phyloP scores from a whole-genome alignment of 2,888 invertebrate genomes.

The Dolichomitus sp. region DNA sequence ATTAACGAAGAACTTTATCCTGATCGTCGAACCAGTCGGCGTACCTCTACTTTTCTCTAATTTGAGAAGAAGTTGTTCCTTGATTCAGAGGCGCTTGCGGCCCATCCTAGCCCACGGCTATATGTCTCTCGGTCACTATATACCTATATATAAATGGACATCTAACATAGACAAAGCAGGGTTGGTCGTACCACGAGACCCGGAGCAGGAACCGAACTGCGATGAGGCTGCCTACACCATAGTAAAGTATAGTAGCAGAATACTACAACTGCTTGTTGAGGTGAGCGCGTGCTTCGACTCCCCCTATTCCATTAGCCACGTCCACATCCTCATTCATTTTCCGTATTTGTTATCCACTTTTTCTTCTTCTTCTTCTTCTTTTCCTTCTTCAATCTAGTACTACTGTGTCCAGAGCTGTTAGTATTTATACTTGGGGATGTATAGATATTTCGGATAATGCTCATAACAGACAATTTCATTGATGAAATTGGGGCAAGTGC shows the following conservation, averaged over 20 bases:
- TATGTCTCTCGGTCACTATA: constrained; percentile 2
- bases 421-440: background rate
- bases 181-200: background rate
- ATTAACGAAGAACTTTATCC: constrained; percentile 80
- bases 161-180: background rate
- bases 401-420: background rate
- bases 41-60: constrained; percentile 81
- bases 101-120: constrained; percentile 66
- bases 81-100: constrained; percentile 61
- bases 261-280: background rate
- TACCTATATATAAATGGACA: background rate
- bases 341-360: constrained; percentile 1
- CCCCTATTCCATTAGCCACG: background rate
- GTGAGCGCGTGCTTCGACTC: background rate
- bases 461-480: background rate
- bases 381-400: background rate
- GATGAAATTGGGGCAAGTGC: background rate
- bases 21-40: constrained; percentile 72
- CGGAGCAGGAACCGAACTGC: background rate
- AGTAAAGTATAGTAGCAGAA: background rate
- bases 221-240: background rate
- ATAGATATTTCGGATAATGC: background rate
- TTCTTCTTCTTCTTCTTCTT: constrained; percentile 1
- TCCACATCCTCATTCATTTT: constrained; percentile 11
- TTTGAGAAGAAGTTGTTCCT: constrained; percentile 78